These are phyloP conservation scores for Thoracochromis brauschi DNA, from an alignment of 2,113 vertebrate genomes.

Conservation along the genomic window DNA sequence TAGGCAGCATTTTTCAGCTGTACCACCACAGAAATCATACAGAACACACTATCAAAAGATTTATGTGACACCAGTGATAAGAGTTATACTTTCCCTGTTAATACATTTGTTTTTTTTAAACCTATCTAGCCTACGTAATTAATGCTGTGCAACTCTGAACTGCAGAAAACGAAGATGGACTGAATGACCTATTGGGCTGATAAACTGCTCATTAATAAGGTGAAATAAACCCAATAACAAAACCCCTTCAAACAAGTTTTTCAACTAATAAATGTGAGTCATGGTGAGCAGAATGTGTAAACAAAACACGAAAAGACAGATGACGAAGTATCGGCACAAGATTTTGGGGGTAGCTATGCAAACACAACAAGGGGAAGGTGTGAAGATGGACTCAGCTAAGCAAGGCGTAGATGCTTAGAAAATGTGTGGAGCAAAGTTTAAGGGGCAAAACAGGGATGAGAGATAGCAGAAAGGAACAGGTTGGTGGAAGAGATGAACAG, in stretches of 20 bases:
- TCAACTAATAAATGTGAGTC: neutral
- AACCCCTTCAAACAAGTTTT: neutral
- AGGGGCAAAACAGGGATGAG: neutral
- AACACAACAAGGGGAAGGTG: neutral
- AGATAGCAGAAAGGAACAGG: neutral
- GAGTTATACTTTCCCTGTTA: neutral
- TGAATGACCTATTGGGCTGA: neutral
- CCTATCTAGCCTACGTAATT: neutral
- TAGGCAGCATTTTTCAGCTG: neutral
- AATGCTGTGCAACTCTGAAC: neutral
- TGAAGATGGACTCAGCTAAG: neutral
- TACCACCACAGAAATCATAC: neutral
- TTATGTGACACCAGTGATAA: neutral
- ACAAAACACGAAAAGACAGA: neutral
- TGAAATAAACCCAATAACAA: neutral
- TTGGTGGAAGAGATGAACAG: neutral
- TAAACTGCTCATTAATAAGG: neutral
- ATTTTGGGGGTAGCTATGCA: slow-evolving; percentile 18
- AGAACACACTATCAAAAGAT: neutral
- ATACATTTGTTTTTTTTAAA: neutral
- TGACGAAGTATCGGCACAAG: neutral
- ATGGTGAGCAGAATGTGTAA: neutral
- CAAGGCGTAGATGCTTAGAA: slow-evolving; percentile 2
- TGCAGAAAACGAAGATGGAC: neutral
- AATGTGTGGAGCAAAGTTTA: neutral